Conservation (phyloP, 1,140 invertebrate genomes). For the Wiebesia pumilae region DNA sequence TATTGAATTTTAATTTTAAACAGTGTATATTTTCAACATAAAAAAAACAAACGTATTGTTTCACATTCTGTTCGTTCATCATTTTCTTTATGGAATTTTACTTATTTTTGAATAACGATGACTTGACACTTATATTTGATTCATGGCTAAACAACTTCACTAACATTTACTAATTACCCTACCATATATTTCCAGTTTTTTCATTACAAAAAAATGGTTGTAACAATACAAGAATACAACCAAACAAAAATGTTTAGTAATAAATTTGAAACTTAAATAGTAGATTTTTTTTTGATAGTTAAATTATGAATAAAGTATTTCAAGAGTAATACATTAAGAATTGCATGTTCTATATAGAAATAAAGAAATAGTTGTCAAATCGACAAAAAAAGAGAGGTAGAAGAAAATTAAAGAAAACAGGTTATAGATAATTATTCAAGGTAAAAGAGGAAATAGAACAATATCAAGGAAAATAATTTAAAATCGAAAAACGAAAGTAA, state of each 20-base stretch:
- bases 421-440: neutral
- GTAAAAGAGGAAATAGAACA: neutral
- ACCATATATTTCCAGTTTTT: neutral
- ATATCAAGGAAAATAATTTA: neutral
- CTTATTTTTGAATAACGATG: neutral
- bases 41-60: too few species aligned
- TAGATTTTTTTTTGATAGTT: neutral
- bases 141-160: neutral
- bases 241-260: too few species aligned
- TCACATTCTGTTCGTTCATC: too few species aligned
- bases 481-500: neutral
- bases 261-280: neutral
- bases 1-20: too few species aligned
- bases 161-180: neutral
- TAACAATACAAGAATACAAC: neutral
- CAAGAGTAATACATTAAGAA: slow-evolving; percentile 35
- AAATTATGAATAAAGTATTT: slow-evolving; percentile 30
- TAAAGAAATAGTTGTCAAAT: neutral
- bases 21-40: too few species aligned
- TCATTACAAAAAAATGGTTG: neutral
- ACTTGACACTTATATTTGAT: neutral
- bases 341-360: neutral
- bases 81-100: neutral
- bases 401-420: neutral
- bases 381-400: neutral